A percentile compares a stretch with the other conserved stretches of the same genome.
Evolutionary conservation across 2,113 vertebrate genomes (phyloP).

Genomic region (Marcusenius ussheri): DNA sequence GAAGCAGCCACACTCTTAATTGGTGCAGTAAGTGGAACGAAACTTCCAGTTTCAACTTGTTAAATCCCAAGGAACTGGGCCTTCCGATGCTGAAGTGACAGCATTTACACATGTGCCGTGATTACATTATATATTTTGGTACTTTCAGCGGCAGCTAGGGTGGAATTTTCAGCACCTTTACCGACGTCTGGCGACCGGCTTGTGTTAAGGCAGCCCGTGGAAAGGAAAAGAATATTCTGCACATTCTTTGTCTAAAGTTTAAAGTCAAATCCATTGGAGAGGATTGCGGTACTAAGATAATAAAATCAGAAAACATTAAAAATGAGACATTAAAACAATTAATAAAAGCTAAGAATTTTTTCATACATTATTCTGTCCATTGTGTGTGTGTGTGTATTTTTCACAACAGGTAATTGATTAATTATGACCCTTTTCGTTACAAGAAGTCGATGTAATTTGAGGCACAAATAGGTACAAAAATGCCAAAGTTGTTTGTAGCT

Average conservation of each 20-base stretch:
- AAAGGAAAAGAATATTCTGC: constrained; percentile 74
- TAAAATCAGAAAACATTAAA: background rate
- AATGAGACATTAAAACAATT: background rate
- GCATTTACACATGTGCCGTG: constrained; percentile 75
- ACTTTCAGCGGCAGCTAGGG: constrained; percentile 71
- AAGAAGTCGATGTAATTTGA: background rate
- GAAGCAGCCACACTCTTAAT: constrained; percentile 50
- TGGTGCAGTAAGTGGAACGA: constrained; percentile 41
- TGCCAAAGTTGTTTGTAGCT: background rate
- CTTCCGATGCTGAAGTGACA: constrained; percentile 81
- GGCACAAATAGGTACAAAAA: background rate
- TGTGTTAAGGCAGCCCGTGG: constrained; percentile 79
- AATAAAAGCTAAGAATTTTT: background rate
- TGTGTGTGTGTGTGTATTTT: background rate
- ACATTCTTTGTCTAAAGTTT: background rate
- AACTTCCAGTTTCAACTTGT: constrained; percentile 49
- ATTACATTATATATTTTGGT: constrained; percentile 50
- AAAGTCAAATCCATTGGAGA: background rate
- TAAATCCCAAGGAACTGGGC: constrained; percentile 72
- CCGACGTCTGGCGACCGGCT: constrained; percentile 99
- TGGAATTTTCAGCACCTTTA: constrained; percentile 78
- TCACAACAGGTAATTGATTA: background rate
- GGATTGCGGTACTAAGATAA: background rate
- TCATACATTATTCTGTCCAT: background rate
- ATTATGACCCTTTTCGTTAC: background rate